Base-by-base conservation (phyloP, 2,888 invertebrate genomes). In the Clitarchus hookeri region DNA sequence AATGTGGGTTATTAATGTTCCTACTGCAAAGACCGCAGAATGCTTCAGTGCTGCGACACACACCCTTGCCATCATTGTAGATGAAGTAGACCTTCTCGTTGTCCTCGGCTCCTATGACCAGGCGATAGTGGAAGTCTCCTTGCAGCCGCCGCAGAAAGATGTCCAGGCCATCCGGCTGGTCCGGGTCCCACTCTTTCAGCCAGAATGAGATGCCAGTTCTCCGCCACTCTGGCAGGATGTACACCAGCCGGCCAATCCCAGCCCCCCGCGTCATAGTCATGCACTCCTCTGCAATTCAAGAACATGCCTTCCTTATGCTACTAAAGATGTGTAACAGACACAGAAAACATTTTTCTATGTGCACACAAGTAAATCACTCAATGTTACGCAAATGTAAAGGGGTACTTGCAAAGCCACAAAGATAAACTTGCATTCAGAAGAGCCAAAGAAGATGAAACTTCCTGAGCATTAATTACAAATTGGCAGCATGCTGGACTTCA, bases 151-250 rank as follows among this genome's bases (percentile, higher is more conserved):
- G 90, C 79, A 93, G 91, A 85, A 91, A 90, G 88, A 94, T 91
- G 23, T 91, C 90, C 77, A 94, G 89, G 0, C 93, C 92, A 88
- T 93, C 92, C 9, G 91, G 89, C 79, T 90, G 88, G 88, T 93
- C 93, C 0, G 94, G 94, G 90, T 94, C 92, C 94, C 94, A 94
- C 87, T 92, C 91, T 91, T 94, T 94, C 27, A 94, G 86, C n/a
- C 92, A 91, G 89, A 94, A 93, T 77, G 90, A 90, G 54, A 94
- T 89, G 2, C 93, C 94, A 65, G 92, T 92, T 87, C 91, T 91
- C 88, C 92, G 92, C 93, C 93, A 93, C 88, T 93, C 91, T 0
- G 94, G 94, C 23, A 93, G 90, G 88, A 94, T 91, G 87, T 91
- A 93, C 44, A 92, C 88, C 53, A 90, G 89, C 86, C 91, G 88